Conservation (phyloP, 1,140 invertebrate species). For the Agrypnia vestita region DNA sequence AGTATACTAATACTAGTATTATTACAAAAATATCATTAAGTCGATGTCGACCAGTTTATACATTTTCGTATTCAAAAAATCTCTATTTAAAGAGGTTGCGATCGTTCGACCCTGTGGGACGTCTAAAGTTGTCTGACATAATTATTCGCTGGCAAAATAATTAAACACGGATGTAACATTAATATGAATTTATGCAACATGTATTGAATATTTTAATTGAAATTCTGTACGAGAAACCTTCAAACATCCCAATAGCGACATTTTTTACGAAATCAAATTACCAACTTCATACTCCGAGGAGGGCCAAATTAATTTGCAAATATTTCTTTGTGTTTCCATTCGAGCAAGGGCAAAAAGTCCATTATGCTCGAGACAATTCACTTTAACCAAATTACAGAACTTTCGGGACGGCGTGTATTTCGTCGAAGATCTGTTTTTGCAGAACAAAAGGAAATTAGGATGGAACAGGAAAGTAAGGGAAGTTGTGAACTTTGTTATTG, state of each 20-base stretch:
- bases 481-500: conserved; percentile 26
- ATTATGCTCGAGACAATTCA: conserved; percentile 37
- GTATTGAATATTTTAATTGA: no score
- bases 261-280: conserved; percentile 39
- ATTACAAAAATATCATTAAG: no score
- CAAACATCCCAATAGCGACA: not conserved
- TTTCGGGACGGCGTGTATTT: conserved; percentile 24
- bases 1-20: no score
- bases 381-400: conserved; percentile 43
- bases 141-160: no score
- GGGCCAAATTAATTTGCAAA: conserved; percentile 37
- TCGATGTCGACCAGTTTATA: no score
- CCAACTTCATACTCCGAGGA: conserved; percentile 34
- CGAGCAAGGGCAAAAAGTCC: conserved; percentile 31
- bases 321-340: conserved; percentile 44
- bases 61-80: no score
- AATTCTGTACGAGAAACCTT: not conserved
- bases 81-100: no score
- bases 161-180: no score
- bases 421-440: conserved; percentile 22
- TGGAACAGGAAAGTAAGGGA: conserved; percentile 1
- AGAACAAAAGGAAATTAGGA: conserved; percentile 29
- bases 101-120: no score
- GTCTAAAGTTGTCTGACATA: no score
- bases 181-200: no score